phyloP scores from a whole-genome alignment of 37 sponge, comb jelly and placozoan genomes.

The Spongilla lacustris region DNA sequence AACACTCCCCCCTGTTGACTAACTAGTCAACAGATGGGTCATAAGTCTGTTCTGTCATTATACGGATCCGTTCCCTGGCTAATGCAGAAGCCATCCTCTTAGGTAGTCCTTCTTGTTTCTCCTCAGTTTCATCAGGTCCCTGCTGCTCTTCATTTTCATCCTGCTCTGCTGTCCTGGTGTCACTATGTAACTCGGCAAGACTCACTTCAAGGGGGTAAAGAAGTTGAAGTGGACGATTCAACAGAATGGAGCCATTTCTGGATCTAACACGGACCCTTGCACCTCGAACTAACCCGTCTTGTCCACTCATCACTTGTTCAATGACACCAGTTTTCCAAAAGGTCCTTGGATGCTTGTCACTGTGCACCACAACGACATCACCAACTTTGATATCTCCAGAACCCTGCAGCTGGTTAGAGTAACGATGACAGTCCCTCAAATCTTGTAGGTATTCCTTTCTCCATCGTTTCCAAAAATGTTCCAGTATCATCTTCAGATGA shows the following conservation, averaged over 20 bases:
- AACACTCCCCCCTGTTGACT: too few relatives aligned
- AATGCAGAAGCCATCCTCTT: too few relatives aligned
- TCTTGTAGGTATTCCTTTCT: slow-evolving; percentile 15
- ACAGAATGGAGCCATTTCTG: not conserved
- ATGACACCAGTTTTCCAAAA: slow-evolving; percentile 27
- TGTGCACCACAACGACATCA: slow-evolving; percentile 29
- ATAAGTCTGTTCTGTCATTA: too few relatives aligned
- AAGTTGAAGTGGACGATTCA: slow-evolving; percentile 9
- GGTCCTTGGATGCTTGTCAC: slow-evolving; percentile 26
- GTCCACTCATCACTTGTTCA: slow-evolving; percentile 1
- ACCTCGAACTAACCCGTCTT: slow-evolving; percentile 5
- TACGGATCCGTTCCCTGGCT: too few relatives aligned
- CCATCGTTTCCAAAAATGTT: slow-evolving; percentile 32
- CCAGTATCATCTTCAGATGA: not conserved
- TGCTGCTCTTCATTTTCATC: too few relatives aligned
- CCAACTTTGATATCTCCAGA: slow-evolving; percentile 7
- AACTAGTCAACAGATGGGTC: too few relatives aligned
- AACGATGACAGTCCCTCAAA: not conserved
- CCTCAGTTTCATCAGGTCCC: too few relatives aligned
- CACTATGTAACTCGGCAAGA: too few relatives aligned
- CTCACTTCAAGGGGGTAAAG: slow-evolving; percentile 28
- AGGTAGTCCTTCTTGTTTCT: too few relatives aligned
- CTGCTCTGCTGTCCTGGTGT: too few relatives aligned
- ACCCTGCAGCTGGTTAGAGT: not conserved
- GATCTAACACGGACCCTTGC: slow-evolving; percentile 16